Base-by-base conservation (phyloP, 2,888 invertebrate species). In the Helleia helle region DNA sequence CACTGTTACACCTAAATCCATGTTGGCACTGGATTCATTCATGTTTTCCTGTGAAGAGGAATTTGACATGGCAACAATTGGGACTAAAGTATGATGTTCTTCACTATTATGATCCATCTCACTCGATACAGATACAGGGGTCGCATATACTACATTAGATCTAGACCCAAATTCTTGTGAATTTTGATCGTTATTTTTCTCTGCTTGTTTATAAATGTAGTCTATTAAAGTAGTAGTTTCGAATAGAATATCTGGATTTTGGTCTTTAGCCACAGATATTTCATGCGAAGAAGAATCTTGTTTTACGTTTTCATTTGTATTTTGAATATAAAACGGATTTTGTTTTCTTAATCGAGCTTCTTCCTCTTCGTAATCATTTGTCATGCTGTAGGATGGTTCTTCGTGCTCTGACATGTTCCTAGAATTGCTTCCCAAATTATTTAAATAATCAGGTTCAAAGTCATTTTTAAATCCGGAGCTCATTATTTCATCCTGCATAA, bases 381-480 rank as follows among this genome's bases (percentile, higher is more conserved):
- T 48, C 65, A 76, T 71, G 18, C 67, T 70, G 45, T 75, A 79
- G 29, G 72, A 44, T 2, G 71, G 67, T 38, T 65, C 65, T 34
- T 76, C 71, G 18, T 60, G 59, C 36, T 76, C 71, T 38, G 59
- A 46, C 41, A 54, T 54, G 59, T 71, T 73, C 38, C 53, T 62
- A 31, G 48, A 55, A 36, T 55, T 64, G 11, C 64, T 46, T 31
- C 59, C 65, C 59, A 73, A 65, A 42, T 66, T 71, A 51, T 50
- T 75, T 42, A 81, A 59, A 48, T 84, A 81, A 56, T 83, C 81
- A 0, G 81, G 76, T 49, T 79, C 81, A 48, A 74, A 73, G 54
- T 81, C 79, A 38, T 75, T 71, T 54, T 74, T 80, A 2, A 53
- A 50, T 22, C 55, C 70, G 15, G 50, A 58, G 24, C 55, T 64